Conservation (phyloP, 2,888 invertebrate genomes). For the Drosophila quinaria region DNA sequence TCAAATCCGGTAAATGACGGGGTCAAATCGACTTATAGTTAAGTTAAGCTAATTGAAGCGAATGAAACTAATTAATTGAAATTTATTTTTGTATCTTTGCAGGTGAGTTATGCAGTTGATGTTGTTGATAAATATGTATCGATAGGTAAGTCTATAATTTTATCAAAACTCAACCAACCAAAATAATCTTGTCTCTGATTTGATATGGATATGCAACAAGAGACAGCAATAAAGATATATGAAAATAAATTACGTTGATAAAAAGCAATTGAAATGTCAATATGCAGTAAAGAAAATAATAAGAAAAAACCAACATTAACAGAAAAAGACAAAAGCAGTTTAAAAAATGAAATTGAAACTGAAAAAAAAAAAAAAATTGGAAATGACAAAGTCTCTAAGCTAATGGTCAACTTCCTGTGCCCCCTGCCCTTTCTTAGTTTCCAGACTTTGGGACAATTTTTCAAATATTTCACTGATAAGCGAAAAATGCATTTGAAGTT, state of each 20-base stretch:
- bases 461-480: conserved; percentile 40
- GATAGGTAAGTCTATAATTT: conserved; percentile 2
- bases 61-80: conserved; percentile 13
- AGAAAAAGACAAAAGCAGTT: conserved; percentile 4
- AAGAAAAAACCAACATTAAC: conserved; percentile 8
- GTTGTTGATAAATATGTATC: not conserved
- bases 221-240: conserved; percentile 40
- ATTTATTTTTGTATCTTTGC: conserved; percentile 44
- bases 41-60: conserved; percentile 14
- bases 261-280: conserved; percentile 67
- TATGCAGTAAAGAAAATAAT: conserved; percentile 47
- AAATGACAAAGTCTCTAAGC: conserved; percentile 37
- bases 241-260: conserved; percentile 62
- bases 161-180: conserved; percentile 39
- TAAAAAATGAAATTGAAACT: conserved; percentile 42
- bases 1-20: conserved; percentile 27
- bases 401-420: conserved; percentile 20
- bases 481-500: conserved; percentile 35
- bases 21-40: not conserved
- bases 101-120: conserved; percentile 57
- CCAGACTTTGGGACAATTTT: conserved; percentile 6
- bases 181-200: conserved; percentile 11
- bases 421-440: not conserved
- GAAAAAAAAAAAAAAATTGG: conserved; percentile 4
- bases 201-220: conserved; percentile 1